Evolutionary conservation across 2,888 invertebrate genomes (phyloP), one percentile per base, ranked within the genome.

Genomic region (Atrina japonica): DNA sequence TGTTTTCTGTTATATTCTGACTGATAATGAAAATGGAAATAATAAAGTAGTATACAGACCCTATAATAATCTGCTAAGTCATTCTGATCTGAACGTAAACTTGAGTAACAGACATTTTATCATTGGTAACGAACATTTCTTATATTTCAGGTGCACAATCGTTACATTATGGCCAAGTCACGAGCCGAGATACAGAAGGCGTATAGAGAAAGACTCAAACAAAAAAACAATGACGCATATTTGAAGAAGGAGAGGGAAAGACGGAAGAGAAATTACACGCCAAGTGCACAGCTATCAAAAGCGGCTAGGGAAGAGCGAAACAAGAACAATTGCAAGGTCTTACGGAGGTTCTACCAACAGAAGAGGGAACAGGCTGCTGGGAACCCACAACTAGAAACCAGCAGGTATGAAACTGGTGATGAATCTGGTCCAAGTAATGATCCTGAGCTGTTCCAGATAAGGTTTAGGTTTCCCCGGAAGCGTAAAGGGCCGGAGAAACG

Each of bases 201-300:
- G 18, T 69, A 63, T 40, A 50, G 69, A 29, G 60, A 61, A 50
- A 16, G 67, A 3, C 55, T 49, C 30, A 69, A 69, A 45, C 30
- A 25, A 25, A 41, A 30, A n/a, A 64, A 56, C 11, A 45, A 47
- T 14, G 73, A 71, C 21, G 71, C 58, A 25, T 77, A 74, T 45
- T 30, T 74, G 16, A 64, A 53, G 7, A 55, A 41, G 18, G 69
- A 69, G 29, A 41, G 64, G 35, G 29, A 56, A 21, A 21, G 69
- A 47, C 55, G 43, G 40, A 21, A 30, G 25, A 47, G 30, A 25
- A 56, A 56, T 29, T 55, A 55, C 49, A 43, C 56, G 16, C 63
- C 63, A 11, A 56, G 49, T 50, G 30, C 30, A 35, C 40, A 56
- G 7, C n/a, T 69, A 35, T 49, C 16, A n/a, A 64, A 47, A 29